These are phyloP conservation scores for Iphiclides podalirius DNA, from an alignment of 2,888 invertebrate species.

Conservation along the genomic window DNA sequence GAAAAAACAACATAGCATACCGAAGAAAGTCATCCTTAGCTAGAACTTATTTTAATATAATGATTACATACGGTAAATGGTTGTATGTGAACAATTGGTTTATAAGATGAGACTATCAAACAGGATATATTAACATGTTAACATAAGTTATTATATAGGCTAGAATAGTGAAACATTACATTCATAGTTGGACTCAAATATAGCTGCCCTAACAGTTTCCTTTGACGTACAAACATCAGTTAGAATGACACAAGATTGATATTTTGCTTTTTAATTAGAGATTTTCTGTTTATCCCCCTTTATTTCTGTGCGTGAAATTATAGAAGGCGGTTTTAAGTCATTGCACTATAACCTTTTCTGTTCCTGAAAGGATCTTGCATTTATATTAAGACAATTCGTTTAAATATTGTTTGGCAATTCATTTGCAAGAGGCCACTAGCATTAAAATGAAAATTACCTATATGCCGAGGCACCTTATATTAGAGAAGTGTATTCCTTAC, in stretches of 20 bases:
- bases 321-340: too few relatives aligned
- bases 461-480: slow-evolving; percentile 23
- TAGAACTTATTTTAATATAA: background rate
- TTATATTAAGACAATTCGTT: too few relatives aligned
- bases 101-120: background rate
- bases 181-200: slow-evolving; percentile 8
- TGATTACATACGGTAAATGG: background rate
- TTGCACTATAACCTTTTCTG: too few relatives aligned
- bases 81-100: background rate
- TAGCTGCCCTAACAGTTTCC: slow-evolving; percentile 6
- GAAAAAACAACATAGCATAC: background rate
- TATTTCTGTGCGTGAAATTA: too few relatives aligned
- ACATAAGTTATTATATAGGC: background rate
- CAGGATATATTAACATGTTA: background rate
- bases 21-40: background rate
- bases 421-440: too few relatives aligned
- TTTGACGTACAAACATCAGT: background rate
- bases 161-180: background rate
- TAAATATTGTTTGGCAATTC: too few relatives aligned
- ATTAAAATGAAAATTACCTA: slow-evolving; percentile 1
- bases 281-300: too few relatives aligned
- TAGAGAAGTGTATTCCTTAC: slow-evolving; percentile 6
- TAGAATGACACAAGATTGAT: background rate
- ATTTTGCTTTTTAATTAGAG: background rate
- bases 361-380: too few relatives aligned